phyloP scores from a whole-genome alignment of 2,113 vertebrate genomes.

The Phyllopteryx taeniolatus region DNA sequence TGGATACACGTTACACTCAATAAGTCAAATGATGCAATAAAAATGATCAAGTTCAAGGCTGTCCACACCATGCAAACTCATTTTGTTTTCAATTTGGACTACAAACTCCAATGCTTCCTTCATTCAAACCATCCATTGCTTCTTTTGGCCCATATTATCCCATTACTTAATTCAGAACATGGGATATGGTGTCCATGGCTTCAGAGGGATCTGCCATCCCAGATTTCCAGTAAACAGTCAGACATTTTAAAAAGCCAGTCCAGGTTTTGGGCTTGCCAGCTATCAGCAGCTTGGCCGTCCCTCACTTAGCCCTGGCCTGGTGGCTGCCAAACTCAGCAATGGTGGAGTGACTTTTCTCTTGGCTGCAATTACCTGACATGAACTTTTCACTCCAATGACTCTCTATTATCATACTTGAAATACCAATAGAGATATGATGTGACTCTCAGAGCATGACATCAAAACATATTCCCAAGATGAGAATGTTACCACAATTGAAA shows the following conservation, averaged over 20 bases:
- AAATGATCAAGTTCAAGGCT: not conserved
- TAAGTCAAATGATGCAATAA: not conserved
- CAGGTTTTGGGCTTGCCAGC: constrained; percentile 36
- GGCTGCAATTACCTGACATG: constrained; percentile 16
- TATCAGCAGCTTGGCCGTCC: constrained; percentile 36
- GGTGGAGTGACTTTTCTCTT: constrained; percentile 14
- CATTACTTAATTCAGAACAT: constrained; percentile 17
- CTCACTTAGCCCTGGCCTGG: constrained; percentile 30
- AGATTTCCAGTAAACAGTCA: constrained; percentile 50
- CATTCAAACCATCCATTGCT: constrained; percentile 14
- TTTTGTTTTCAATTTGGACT: constrained; percentile 48
- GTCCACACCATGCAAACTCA: constrained; percentile 13
- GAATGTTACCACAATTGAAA: constrained; percentile 47
- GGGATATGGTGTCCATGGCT: constrained; percentile 20
- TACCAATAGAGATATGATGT: constrained; percentile 12
- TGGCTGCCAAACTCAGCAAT: constrained; percentile 4
- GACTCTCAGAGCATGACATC: constrained; percentile 40
- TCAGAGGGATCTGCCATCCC: constrained; percentile 32
- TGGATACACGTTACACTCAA: not conserved
- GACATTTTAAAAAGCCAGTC: constrained; percentile 20
- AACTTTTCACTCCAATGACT: not conserved
- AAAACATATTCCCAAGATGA: constrained; percentile 43
- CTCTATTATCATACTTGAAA: not conserved
- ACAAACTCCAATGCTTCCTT: not conserved
- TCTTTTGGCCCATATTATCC: constrained; percentile 7